Evolutionary conservation across 2,797 vertebrate species (phyloP), one percentile per base, ranked within the genome.

Genomic region (Muraenolepis orangiensis): DNA sequence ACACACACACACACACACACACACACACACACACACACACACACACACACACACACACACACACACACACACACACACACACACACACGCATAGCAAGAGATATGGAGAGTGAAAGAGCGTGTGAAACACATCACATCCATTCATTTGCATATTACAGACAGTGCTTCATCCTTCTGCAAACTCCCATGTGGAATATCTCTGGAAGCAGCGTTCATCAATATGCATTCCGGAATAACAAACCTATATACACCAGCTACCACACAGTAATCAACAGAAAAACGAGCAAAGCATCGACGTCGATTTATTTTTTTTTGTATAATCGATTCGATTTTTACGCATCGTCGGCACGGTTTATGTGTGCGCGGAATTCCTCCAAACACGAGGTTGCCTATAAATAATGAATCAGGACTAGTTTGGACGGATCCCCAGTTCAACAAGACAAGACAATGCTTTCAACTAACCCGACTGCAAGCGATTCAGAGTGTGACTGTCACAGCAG

Each of bases 371-470:
- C 76, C 57, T 73, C 69, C 71, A 73, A 81, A 81, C 77, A 75
- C 74, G 20, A 57, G 26, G 73, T 3, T 72, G 78, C 83, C 28
- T 57, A 8, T 57, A 8, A 79, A 81, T 82, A 68, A 86, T 86
- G 78, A 6, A 81, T 74, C 28, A 76, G 36, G 46, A 75, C 42
- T 69, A 57, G 51, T 57, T 75, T 51, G n/a, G 72, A 76, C 34
- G 28, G 66, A 85, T 70, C 71, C 77, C 77, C 29, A 32, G 70
- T 70, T 42, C 72, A 70, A 78, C 69, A 72, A 26, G 38, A 46
- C 57, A 74, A 70, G 38, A 46, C 57, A 74, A 70, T 30, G 26
- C 66, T 34, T 81, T 76, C 57, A 80, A 82, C 82, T 78, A 80
- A 83, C 29, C 76, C 76, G 75, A 69, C 83, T 67, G 28, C 75